Percentiles rank a stretch among this genome's conserved stretches.
phyloP scores from a whole-genome alignment of 2,888 invertebrate genomes.

The Tanypteryx hageni region DNA sequence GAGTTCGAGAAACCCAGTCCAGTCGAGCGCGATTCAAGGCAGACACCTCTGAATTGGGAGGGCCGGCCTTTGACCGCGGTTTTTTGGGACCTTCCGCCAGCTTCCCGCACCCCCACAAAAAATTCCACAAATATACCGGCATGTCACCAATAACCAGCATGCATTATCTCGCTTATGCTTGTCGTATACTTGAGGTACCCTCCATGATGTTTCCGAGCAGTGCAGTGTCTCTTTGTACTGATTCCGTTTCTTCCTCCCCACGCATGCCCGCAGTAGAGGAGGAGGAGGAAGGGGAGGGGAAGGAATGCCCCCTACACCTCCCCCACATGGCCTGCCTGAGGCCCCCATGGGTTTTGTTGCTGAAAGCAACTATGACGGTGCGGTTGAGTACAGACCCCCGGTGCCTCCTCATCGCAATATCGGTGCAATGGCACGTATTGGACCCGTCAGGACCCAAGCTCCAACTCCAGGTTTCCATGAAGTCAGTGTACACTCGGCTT shows the following conservation, averaged over 20 bases:
- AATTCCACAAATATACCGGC: slow-evolving; percentile 35
- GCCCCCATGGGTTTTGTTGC: slow-evolving; percentile 70
- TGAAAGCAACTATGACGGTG: slow-evolving; percentile 71
- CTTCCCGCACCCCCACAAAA: slow-evolving; percentile 41
- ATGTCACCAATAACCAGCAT: slow-evolving; percentile 55
- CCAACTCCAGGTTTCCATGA: slow-evolving; percentile 65
- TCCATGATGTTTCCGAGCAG: slow-evolving; percentile 56
- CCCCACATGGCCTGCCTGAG: slow-evolving; percentile 77
- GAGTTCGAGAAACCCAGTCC: slow-evolving; percentile 25
- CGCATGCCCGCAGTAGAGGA: slow-evolving; percentile 55
- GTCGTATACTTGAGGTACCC: slow-evolving; percentile 20
- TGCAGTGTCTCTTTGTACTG: slow-evolving; percentile 58
- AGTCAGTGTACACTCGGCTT: slow-evolving; percentile 65
- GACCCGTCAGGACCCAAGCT: slow-evolving; percentile 66
- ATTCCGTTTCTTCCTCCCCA: slow-evolving; percentile 59
- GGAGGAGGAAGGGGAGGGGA: slow-evolving; percentile 72
- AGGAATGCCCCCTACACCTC: slow-evolving; percentile 76
- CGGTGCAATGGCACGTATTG: slow-evolving; percentile 77
- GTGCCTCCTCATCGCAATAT: slow-evolving; percentile 91
- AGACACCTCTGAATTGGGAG: slow-evolving; percentile 43
- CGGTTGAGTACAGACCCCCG: slow-evolving; percentile 89
- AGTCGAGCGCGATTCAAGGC: slow-evolving; percentile 35
- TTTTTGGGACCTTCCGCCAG: slow-evolving; percentile 39
- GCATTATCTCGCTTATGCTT: slow-evolving; percentile 55
- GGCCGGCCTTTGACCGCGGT: slow-evolving; percentile 65